phyloP scores from a whole-genome alignment of 1,140 invertebrate species.

The Drosophila orena region DNA sequence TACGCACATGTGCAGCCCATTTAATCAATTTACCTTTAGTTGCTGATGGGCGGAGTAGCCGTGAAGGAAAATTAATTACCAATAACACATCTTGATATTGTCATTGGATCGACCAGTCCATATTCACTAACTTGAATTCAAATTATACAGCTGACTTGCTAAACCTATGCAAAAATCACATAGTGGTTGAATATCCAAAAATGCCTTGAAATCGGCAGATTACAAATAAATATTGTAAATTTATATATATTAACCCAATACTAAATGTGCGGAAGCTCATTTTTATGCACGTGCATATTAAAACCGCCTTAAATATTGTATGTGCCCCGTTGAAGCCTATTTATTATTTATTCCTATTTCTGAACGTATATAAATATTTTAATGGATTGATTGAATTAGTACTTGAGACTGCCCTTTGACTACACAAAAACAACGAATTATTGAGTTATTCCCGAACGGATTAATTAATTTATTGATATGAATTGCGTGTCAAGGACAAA shows the following conservation, averaged over 20 bases:
- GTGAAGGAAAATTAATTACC: slow-evolving; percentile 44
- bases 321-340: no score
- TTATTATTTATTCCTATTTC: background rate
- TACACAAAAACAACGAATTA: no score
- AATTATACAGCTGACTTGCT: no score
- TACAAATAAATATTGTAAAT: background rate
- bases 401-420: no score
- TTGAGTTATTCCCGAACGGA: background rate
- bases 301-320: background rate
- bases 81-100: slow-evolving; percentile 45
- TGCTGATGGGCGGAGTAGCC: slow-evolving; percentile 12
- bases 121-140: no score
- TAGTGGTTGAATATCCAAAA: no score
- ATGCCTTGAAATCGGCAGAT: background rate
- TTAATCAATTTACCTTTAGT: slow-evolving; percentile 68
- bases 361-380: background rate
- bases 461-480: background rate
- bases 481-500: slow-evolving; percentile 5
- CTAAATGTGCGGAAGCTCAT: background rate
- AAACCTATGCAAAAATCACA: no score
- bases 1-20: slow-evolving; percentile 45
- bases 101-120: background rate
- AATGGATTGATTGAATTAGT: background rate
- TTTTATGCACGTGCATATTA: background rate
- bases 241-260: background rate